phyloP scores from a whole-genome alignment of 2,797 vertebrate genomes.

The Schizopygopsis pylzovi region DNA sequence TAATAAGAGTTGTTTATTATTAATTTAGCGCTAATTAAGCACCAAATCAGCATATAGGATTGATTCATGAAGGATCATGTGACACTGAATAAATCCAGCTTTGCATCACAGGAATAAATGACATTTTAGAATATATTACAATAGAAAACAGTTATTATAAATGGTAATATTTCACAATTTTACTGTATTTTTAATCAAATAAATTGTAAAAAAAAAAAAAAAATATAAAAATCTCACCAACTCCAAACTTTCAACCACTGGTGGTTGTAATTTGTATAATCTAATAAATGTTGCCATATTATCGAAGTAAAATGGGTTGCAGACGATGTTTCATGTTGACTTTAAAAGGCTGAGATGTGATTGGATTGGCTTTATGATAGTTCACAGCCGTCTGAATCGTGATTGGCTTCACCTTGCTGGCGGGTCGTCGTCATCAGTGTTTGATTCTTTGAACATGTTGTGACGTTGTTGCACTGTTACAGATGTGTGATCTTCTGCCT shows the following conservation, averaged over 20 bases:
- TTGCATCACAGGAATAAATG: not conserved
- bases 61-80: not conserved
- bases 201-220: no score
- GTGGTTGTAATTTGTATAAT: not conserved
- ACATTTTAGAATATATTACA: not conserved
- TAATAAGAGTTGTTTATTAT: not conserved
- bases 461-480: slow-evolving; percentile 86
- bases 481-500: slow-evolving; percentile 97
- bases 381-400: not conserved
- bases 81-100: not conserved
- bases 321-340: not conserved
- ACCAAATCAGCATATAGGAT: not conserved
- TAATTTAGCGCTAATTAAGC: no score
- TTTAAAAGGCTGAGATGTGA: not conserved
- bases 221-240: no score
- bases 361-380: not conserved
- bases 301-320: not conserved
- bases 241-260: not conserved
- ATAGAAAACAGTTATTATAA: not conserved
- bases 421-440: not conserved
- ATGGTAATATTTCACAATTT: not conserved
- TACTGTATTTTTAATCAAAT: no score
- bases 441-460: slow-evolving; percentile 74
- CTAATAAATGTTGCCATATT: not conserved
- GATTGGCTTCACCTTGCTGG: slow-evolving; percentile 12